Conservation (phyloP, 1,140 invertebrate species). For the Mesaphorura yosii region DNA sequence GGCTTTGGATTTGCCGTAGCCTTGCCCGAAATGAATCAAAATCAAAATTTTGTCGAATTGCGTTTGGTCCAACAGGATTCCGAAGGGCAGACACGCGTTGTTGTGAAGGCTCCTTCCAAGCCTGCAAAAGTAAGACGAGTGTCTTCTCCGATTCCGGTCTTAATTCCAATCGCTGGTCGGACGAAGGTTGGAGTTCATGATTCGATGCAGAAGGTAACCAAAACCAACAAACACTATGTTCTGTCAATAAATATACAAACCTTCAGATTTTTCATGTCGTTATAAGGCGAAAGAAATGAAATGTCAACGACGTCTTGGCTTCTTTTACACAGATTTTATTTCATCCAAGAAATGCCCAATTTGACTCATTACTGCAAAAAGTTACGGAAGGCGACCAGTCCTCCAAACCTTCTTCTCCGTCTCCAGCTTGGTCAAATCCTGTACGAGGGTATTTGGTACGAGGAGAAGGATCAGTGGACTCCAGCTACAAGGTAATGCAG, state of each 20-base stretch:
- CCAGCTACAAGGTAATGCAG: not conserved
- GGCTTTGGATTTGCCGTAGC: too few relatives aligned
- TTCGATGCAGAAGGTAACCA: conserved; percentile 33
- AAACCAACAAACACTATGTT: too few relatives aligned
- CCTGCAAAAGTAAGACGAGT: too few relatives aligned
- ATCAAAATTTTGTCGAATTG: too few relatives aligned
- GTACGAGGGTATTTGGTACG: not conserved
- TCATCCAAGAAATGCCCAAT: conserved; percentile 30
- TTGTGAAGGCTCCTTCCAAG: too few relatives aligned
- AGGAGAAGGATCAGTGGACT: not conserved
- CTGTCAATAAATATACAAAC: too few relatives aligned
- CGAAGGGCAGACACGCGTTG: too few relatives aligned
- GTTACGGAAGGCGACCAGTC: conserved; percentile 34
- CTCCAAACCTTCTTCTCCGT: conserved; percentile 42
- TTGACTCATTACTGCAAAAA: conserved; percentile 33
- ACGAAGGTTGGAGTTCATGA: conserved; percentile 62
- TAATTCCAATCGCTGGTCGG: conserved; percentile 67
- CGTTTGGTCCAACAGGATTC: too few relatives aligned
- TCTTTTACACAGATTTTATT: not conserved
- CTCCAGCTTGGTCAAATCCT: conserved; percentile 37
- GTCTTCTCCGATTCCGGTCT: too few relatives aligned
- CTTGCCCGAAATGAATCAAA: too few relatives aligned
- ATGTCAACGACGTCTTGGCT: not conserved
- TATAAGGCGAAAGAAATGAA: too few relatives aligned
- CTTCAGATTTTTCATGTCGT: too few relatives aligned